These are phyloP conservation scores for Oligia latruncula DNA, from an alignment of 2,888 invertebrate genomes.

Conservation along the genomic window DNA sequence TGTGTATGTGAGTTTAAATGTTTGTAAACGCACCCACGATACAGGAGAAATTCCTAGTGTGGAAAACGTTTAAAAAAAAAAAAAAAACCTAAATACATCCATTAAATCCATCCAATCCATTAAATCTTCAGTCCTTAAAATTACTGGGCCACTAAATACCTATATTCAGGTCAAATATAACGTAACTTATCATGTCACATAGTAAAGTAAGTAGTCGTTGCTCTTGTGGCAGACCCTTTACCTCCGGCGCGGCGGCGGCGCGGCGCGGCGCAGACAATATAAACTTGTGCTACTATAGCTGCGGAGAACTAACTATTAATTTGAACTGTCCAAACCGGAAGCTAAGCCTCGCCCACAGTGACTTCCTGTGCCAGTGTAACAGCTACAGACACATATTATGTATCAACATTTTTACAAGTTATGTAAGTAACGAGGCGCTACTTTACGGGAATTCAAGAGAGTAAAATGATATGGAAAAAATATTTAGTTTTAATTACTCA, in stretches of 20 bases:
- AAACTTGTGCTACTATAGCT: neutral
- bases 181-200: neutral
- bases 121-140: neutral
- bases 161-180: neutral
- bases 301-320: conserved; percentile 18
- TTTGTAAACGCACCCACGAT: no score
- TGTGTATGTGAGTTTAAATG: no score
- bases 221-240: neutral
- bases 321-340: conserved; percentile 22
- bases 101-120: no score
- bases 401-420: no score
- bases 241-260: conserved; percentile 3
- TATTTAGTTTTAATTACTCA: neutral
- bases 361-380: neutral
- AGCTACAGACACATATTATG: neutral
- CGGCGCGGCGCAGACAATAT: no score
- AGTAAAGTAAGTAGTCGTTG: neutral
- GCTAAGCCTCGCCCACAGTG: conserved; percentile 10
- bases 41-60: no score
- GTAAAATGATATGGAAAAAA: neutral
- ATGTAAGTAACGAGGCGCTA: no score
- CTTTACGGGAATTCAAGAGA: neutral
- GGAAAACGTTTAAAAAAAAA: no score
- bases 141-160: no score
- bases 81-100: no score